Conservation (phyloP, 2,888 invertebrate genomes). For the Homarus gammarus region DNA sequence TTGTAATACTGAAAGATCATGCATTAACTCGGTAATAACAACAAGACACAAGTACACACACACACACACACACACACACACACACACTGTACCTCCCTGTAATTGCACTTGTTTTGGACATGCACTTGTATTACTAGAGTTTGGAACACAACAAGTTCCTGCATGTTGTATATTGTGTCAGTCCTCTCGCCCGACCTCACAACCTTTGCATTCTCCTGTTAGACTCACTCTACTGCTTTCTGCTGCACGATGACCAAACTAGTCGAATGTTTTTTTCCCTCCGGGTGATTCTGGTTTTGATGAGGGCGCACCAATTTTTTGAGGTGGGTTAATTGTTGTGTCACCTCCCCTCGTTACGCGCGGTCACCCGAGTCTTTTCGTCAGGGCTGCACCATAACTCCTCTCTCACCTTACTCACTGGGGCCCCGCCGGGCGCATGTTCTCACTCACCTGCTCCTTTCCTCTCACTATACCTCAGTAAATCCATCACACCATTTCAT, state of each 20-base stretch:
- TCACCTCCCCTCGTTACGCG: slow-evolving; percentile 54
- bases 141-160: not conserved
- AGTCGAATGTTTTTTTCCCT: slow-evolving; percentile 1
- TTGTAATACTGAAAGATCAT: no score
- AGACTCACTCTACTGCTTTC: slow-evolving; percentile 39
- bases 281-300: slow-evolving; percentile 56
- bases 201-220: not conserved
- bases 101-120: not conserved
- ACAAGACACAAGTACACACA: no score
- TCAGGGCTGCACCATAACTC: not conserved
- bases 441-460: not conserved
- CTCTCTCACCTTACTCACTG: not conserved
- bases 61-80: no score
- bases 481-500: no score
- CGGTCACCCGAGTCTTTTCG: not conserved
- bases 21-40: no score
- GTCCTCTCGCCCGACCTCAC: not conserved
- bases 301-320: slow-evolving; percentile 59
- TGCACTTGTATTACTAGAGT: not conserved
- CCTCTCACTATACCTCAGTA: no score
- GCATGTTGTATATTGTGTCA: not conserved
- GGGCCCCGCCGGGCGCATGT: not conserved
- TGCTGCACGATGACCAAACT: slow-evolving; percentile 64
- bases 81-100: not conserved
- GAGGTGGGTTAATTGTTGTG: slow-evolving; percentile 48